A percentile compares a stretch with the other conserved stretches of the same genome.
These are phyloP conservation scores for Dendrolimus kikuchii DNA, from an alignment of 1,140 invertebrate species.

Conservation along the genomic window DNA sequence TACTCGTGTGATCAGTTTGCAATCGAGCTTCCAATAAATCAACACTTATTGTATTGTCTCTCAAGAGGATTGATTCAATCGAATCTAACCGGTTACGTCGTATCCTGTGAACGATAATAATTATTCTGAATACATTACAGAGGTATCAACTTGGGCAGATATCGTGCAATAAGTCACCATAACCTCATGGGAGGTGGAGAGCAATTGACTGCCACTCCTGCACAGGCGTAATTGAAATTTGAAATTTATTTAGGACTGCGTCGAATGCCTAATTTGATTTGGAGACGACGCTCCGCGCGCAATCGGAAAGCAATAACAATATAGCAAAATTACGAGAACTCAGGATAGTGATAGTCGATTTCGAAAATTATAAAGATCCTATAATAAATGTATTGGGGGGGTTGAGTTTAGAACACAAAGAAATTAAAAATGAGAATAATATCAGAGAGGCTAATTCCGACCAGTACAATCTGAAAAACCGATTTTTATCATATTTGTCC, in stretches of 20 bases:
- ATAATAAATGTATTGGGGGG: no score
- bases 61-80: conserved; percentile 48
- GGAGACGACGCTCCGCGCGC: conserved; percentile 34
- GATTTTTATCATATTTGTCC: no score
- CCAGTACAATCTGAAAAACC: no score
- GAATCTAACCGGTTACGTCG: conserved; percentile 1
- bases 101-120: conserved; percentile 32
- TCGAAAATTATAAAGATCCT: no score
- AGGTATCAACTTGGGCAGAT: conserved; percentile 31
- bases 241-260: conserved; percentile 68
- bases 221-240: conserved; percentile 64
- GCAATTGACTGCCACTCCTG: conserved; percentile 31
- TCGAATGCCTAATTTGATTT: conserved; percentile 57
- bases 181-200: conserved; percentile 37
- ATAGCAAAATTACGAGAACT: conserved; percentile 17
- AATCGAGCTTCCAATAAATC: conserved; percentile 24
- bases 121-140: conserved; percentile 63
- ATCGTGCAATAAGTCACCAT: conserved; percentile 53
- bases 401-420: no score
- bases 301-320: conserved; percentile 55
- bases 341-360: no score
- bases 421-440: no score
- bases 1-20: conserved; percentile 14
- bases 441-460: no score
- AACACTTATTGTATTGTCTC: conserved; percentile 28